A percentile compares a stretch with the other conserved stretches of the same genome.
Evolutionary conservation across 2,113 vertebrate species (phyloP).

Genomic region (Halcyon senegalensis): DNA sequence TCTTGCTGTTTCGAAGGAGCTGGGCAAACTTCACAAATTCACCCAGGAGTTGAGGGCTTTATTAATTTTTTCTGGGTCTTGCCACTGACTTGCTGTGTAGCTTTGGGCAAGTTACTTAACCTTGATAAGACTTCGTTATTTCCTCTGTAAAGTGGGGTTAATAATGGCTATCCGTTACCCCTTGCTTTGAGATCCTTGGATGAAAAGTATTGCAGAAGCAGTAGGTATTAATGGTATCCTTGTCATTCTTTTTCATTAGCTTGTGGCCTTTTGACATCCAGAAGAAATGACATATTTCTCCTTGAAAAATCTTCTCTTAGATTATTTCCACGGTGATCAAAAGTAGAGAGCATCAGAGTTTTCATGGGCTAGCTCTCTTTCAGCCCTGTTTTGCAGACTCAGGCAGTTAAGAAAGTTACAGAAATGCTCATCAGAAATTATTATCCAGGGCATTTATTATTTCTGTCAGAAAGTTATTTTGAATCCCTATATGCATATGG

Average conservation of each 20-base stretch:
- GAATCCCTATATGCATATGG: not conserved
- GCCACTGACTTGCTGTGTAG: not conserved
- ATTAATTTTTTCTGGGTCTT: not conserved
- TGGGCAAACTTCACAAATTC: not conserved
- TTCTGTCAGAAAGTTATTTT: not conserved
- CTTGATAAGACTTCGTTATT: constrained; percentile 15
- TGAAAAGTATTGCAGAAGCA: constrained; percentile 29
- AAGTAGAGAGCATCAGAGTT: not conserved
- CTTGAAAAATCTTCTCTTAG: constrained; percentile 29
- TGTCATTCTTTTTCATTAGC: constrained; percentile 52
- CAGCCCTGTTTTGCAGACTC: not conserved
- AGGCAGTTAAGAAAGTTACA: constrained; percentile 7
- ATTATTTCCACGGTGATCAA: constrained; percentile 47
- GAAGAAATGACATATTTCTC: constrained; percentile 28
- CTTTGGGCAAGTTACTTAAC: constrained; percentile 45
- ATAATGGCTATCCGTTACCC: constrained; percentile 16
- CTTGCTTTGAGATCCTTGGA: constrained; percentile 22
- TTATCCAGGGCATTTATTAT: not conserved
- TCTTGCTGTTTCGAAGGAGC: not conserved
- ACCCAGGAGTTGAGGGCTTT: not conserved
- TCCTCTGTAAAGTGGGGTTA: constrained; percentile 50
- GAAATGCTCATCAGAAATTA: not conserved
- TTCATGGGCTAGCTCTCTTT: not conserved
- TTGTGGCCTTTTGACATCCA: constrained; percentile 46
- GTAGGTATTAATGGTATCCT: constrained; percentile 6